Percentiles rank a stretch among this genome's conserved stretches.
phyloP scores from a whole-genome alignment of 1,140 invertebrate species.

The Euwallacea similis region DNA sequence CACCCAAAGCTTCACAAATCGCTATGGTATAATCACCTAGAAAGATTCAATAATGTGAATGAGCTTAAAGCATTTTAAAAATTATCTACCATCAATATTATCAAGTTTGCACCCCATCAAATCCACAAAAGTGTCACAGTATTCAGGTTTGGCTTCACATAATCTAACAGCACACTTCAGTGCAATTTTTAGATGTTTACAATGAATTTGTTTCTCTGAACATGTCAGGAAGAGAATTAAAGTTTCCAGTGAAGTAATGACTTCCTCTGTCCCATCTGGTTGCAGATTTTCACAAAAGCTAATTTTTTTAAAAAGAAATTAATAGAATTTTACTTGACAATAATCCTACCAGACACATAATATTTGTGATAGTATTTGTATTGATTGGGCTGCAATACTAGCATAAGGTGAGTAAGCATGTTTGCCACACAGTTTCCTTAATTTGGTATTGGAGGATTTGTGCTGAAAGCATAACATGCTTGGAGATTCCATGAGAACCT shows the following conservation, averaged over 20 bases:
- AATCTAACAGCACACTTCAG: conserved; percentile 72
- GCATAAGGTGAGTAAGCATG: conserved; percentile 65
- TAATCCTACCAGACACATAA: conserved; percentile 59
- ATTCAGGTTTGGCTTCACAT: conserved; percentile 62
- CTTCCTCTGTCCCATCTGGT: conserved; percentile 63
- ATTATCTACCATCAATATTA: conserved; percentile 49
- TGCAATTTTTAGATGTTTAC: conserved; percentile 64
- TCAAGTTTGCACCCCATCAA: conserved; percentile 62
- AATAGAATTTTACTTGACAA: conserved; percentile 2
- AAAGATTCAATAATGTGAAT: conserved; percentile 14
- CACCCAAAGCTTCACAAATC: conserved; percentile 68
- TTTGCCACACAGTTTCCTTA: conserved; percentile 59
- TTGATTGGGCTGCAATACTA: conserved; percentile 67
- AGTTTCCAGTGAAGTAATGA: conserved; percentile 69
- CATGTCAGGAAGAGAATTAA: conserved; percentile 66
- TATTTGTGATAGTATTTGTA: conserved; percentile 67
- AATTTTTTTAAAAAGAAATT: conserved; percentile 3
- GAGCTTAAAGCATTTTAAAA: neutral
- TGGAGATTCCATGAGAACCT: conserved; percentile 61
- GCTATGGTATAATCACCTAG: conserved; percentile 48
- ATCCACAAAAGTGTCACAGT: conserved; percentile 66
- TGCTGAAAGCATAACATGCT: conserved; percentile 58
- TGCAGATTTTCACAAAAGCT: conserved; percentile 69
- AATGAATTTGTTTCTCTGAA: conserved; percentile 56
- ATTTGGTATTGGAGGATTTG: conserved; percentile 56